Evolutionary conservation across 2,113 vertebrate species (phyloP).

Genomic region (Scophthalmus maximus): DNA sequence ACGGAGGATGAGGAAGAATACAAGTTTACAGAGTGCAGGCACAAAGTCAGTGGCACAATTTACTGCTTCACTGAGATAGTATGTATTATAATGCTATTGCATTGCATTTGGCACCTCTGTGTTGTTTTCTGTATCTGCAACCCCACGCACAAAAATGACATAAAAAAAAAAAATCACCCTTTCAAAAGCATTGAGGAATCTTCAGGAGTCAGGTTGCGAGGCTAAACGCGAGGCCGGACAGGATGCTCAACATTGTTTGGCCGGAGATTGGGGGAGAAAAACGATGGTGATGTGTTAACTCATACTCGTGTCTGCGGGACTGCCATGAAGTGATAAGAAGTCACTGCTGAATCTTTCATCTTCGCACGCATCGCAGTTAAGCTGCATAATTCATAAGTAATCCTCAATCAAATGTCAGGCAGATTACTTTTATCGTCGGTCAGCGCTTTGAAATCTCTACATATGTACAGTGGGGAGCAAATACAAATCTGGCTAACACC

Average conservation of each 20-base stretch:
- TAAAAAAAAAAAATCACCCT: not conserved
- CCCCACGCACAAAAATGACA: not conserved
- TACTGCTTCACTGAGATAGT: slow-evolving; percentile 8
- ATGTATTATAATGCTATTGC: not conserved
- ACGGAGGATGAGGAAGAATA: slow-evolving; percentile 20
- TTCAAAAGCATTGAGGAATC: not conserved
- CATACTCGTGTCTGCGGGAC: slow-evolving; percentile 19
- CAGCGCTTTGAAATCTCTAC: slow-evolving; percentile 36
- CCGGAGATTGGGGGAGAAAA: slow-evolving; percentile 41
- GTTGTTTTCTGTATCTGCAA: slow-evolving; percentile 13
- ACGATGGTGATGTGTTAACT: slow-evolving; percentile 35
- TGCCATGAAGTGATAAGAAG: slow-evolving; percentile 25
- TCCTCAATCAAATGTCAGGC: slow-evolving; percentile 59
- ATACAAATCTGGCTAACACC: slow-evolving; percentile 30
- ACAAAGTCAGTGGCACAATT: slow-evolving; percentile 21
- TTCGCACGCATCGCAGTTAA: slow-evolving; percentile 21
- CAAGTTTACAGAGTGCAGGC: slow-evolving; percentile 1
- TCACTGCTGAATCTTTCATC: slow-evolving; percentile 32
- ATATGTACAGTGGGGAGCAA: slow-evolving; percentile 23
- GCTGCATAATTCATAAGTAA: slow-evolving; percentile 58
- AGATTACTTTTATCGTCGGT: slow-evolving; percentile 54
- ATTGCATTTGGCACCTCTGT: not conserved
- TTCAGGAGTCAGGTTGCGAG: not conserved
- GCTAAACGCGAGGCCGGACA: slow-evolving; percentile 20
- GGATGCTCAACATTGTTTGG: slow-evolving; percentile 21